Conservation (phyloP, 1,140 invertebrate species). For the Elysia chlorotica region DNA sequence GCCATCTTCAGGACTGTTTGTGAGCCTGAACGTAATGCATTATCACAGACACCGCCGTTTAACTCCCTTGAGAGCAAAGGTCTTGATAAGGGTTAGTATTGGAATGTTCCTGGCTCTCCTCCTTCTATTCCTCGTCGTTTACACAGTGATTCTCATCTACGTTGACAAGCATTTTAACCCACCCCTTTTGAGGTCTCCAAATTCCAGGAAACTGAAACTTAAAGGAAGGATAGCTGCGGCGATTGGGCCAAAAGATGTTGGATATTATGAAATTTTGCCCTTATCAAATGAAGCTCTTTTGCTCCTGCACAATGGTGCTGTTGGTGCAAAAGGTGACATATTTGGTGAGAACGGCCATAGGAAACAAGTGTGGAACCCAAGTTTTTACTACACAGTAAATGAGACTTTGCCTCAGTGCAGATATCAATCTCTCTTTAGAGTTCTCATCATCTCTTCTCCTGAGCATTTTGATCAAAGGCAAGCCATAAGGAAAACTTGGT, state of each 20-base stretch:
- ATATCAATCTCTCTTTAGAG: constrained; percentile 28
- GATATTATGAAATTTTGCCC: background rate
- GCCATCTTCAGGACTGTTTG: too few species aligned
- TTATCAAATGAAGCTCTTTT: too few species aligned
- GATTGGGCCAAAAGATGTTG: background rate
- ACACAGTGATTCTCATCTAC: constrained; percentile 36
- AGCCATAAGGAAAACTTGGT: constrained; percentile 46
- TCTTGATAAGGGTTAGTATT: constrained; percentile 38
- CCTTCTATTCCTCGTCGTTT: constrained; percentile 33
- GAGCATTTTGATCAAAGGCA: constrained; percentile 33
- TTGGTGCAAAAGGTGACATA: background rate
- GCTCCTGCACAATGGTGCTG: too few species aligned
- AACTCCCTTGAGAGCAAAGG: constrained; percentile 26
- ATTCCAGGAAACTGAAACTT: background rate
- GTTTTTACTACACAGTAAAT: constrained; percentile 20
- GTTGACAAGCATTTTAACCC: constrained; percentile 32
- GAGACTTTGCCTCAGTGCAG: constrained; percentile 28
- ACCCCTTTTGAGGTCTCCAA: background rate
- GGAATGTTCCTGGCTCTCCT: constrained; percentile 34
- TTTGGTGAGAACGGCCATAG: background rate
- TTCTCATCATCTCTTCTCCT: constrained; percentile 45
- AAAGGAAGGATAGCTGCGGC: background rate
- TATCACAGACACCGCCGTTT: constrained; percentile 26
- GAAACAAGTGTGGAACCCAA: constrained; percentile 35
- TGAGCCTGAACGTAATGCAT: constrained; percentile 22